Evolutionary conservation across 2,797 vertebrate species (phyloP), one percentile per base, ranked within the genome.

Genomic region (Ctenochaetus hawaiiensis): DNA sequence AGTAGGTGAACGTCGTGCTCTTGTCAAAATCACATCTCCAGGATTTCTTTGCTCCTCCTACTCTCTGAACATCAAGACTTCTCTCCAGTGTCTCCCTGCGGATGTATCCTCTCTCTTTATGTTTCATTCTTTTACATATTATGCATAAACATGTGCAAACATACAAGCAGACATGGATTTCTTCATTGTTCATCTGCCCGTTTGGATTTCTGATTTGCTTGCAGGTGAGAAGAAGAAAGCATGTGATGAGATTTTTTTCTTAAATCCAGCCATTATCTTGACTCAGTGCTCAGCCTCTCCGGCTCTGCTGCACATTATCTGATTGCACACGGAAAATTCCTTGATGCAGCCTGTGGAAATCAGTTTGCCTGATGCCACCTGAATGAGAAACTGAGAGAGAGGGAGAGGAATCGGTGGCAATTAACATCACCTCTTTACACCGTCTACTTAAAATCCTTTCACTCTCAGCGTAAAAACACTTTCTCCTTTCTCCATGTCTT

Each of bases 391-490:
- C 30, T 6, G 37, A 67, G 63, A 54, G 56, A 68, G 44, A 62
- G 64, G 58, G 80, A 77, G 58, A 70, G 56, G 84, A 85, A 88
- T 89, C 62, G 11, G 41, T 87, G 72, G 85, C 89, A 93, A 94
- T 92, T 93, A 92, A 82, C 84, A 85, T 87, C 78, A 78, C 81
- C 67, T 87, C 78, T 89, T 91, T 84, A 80, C 79, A 81, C 66
- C 77, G 73, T 52, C 81, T 81, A 74, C 85, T 91, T 87, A 76
- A 91, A 90, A 82, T 85, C 77, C 79, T 85, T 78, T 82, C 68
- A 85, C 78, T 76, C 57, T 60, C n/a, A 67, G 23, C 67, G 45
- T 83, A 52, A 73, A 66, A 62, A 77, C 66, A 48, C 63, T 59
- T 56, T 68, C 43, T 56, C 51, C 43, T 68, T 74, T 60, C 64